A percentile compares a stretch with the other conserved stretches of the same genome.
phyloP scores from a whole-genome alignment of 2,797 vertebrate species.

The Xyrichtys novacula region DNA sequence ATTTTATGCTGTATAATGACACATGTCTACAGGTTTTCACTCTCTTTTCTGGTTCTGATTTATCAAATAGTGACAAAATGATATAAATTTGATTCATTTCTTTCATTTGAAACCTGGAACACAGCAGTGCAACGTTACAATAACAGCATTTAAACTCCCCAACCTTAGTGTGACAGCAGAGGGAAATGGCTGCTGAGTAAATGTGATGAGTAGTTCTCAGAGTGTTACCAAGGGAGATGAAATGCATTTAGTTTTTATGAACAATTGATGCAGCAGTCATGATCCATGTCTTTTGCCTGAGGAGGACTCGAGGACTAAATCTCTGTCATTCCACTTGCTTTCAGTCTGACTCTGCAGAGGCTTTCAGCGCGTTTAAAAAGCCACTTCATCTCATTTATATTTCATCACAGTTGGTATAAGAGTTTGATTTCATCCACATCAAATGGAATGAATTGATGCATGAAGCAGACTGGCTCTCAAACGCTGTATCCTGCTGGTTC shows the following conservation, averaged over 20 bases:
- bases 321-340: conserved; percentile 46
- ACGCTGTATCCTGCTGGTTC: conserved; percentile 15
- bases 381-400: conserved; percentile 65
- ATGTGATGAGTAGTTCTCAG: background rate
- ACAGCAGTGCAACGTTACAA: too few relatives aligned
- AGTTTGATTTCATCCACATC: conserved; percentile 50
- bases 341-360: conserved; percentile 35
- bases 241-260: conserved; percentile 58
- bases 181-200: background rate
- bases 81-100: too few relatives aligned
- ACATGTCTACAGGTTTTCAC: too few relatives aligned
- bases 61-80: too few relatives aligned
- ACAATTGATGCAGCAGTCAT: conserved; percentile 45
- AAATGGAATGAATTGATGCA: conserved; percentile 45
- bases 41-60: too few relatives aligned
- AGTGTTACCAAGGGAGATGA: conserved; percentile 46
- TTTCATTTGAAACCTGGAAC: too few relatives aligned
- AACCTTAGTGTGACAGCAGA: background rate
- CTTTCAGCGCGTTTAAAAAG: conserved; percentile 39
- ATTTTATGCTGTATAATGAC: too few relatives aligned
- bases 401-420: conserved; percentile 52
- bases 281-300: conserved; percentile 10
- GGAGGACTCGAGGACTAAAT: conserved; percentile 54
- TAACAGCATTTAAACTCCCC: too few relatives aligned
- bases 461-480: conserved; percentile 44